A percentile compares a stretch with the other conserved stretches of the same genome.
Evolutionary conservation across 2,113 vertebrate genomes (phyloP).

Genomic region (Xenopus tropicalis): DNA sequence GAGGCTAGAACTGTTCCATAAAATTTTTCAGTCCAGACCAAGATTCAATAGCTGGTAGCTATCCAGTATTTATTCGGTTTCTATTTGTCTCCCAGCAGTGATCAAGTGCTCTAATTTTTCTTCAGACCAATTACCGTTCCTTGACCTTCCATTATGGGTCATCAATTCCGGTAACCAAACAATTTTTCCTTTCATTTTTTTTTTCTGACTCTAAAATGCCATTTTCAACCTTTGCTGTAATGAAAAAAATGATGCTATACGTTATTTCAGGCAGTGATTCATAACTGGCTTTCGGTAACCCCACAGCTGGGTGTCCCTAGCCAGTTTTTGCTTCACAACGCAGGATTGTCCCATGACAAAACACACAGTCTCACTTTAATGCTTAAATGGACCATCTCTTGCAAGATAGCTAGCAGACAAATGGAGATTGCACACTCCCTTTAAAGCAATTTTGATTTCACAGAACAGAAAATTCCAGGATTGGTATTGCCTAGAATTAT

Average conservation of each 20-base stretch:
- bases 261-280: conserved; percentile 13
- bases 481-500: conserved; percentile 37
- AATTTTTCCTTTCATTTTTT: neutral
- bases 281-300: conserved; percentile 11
- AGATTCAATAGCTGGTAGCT: no score
- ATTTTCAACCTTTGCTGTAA: conserved; percentile 4
- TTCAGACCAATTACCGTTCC: neutral
- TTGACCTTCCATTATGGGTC: neutral
- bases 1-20: no score
- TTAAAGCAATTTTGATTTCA: conserved; percentile 34
- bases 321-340: no score
- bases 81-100: no score
- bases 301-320: conserved; percentile 15
- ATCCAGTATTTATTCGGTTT: no score
- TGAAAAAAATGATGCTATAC: neutral
- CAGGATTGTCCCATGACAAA: no score
- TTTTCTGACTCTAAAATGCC: neutral
- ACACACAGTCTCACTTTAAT: no score
- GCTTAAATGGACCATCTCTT: conserved; percentile 23
- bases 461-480: conserved; percentile 32
- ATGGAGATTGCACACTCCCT: conserved; percentile 31
- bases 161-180: neutral
- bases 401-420: conserved; percentile 34
- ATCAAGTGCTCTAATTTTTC: no score
- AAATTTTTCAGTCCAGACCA: no score